Conservation (phyloP, 2,888 invertebrate genomes). For the Pammene fasciana region DNA sequence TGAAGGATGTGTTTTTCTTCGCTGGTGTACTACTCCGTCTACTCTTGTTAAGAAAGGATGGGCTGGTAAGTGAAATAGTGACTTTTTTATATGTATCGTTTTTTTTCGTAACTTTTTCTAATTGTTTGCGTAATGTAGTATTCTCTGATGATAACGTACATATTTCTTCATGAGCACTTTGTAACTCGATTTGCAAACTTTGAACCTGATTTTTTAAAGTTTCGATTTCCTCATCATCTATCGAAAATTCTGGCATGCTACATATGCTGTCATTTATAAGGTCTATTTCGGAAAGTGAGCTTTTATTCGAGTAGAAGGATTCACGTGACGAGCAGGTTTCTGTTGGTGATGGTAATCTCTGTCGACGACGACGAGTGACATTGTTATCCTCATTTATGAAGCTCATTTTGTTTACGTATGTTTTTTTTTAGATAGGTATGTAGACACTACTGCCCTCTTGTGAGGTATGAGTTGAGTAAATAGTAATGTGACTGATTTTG, state of each 20-base stretch:
- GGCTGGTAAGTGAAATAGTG: conserved; percentile 3
- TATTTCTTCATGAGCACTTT: conserved; percentile 13
- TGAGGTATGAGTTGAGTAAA: no score
- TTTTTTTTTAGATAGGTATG: no score
- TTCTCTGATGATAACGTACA: conserved; percentile 5
- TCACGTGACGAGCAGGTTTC: conserved; percentile 1
- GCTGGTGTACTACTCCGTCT: conserved; percentile 1
- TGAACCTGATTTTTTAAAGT: background rate
- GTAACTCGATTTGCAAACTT: conserved; percentile 6
- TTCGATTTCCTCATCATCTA: background rate
- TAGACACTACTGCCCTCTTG: no score
- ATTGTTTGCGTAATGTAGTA: conserved; percentile 10
- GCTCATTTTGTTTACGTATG: no score
- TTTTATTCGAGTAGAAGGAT: conserved; percentile 2
- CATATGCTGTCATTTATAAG: conserved; percentile 10
- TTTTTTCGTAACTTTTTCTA: background rate
- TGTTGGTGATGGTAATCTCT: no score
- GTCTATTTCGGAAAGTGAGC: background rate
- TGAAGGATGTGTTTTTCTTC: background rate
- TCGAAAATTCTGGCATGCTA: conserved; percentile 10
- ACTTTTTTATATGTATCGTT: conserved; percentile 9
- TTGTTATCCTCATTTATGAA: no score
- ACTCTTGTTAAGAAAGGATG: background rate
- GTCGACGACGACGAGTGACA: no score
- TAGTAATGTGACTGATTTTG: no score